These are phyloP conservation scores for Metacarcinus magister DNA, from an alignment of 2,888 invertebrate genomes.

Conservation along the genomic window DNA sequence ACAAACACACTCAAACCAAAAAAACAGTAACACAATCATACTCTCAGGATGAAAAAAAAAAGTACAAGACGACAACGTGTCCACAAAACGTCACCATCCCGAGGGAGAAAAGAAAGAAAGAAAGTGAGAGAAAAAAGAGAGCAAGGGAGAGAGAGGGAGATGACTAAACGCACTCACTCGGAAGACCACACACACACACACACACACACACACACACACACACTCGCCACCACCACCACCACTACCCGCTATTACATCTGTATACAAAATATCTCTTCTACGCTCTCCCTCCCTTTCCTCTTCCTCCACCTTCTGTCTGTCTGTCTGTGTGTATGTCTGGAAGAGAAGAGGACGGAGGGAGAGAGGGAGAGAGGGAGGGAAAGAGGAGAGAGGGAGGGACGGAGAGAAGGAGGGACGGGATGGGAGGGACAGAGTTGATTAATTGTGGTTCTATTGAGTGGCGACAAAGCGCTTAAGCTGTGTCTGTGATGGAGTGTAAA, in stretches of 20 bases:
- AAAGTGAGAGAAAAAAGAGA: constrained; percentile 26
- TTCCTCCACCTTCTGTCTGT: background rate
- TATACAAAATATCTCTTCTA: constrained; percentile 3
- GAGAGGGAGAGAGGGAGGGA: background rate
- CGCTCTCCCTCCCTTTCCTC: background rate
- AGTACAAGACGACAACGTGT: too few relatives aligned
- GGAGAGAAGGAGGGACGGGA: background rate
- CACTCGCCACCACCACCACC: background rate
- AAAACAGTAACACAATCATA: background rate
- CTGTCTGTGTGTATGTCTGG: background rate
- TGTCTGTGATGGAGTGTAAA: background rate
- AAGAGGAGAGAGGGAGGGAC: background rate
- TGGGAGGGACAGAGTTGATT: background rate
- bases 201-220: too few relatives aligned
- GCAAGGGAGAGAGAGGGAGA: constrained; percentile 1
- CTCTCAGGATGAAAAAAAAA: background rate
- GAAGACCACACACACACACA: background rate
- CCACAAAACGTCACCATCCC: background rate
- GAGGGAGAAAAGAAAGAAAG: background rate
- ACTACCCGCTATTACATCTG: constrained; percentile 9
- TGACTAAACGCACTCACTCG: constrained; percentile 28
- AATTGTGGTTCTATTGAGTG: constrained; percentile 29
- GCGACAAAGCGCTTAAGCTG: background rate
- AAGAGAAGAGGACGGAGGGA: background rate
- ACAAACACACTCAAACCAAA: background rate